Base-by-base conservation (phyloP, 2,113 vertebrate genomes). In the Amphiprion ocellaris region DNA sequence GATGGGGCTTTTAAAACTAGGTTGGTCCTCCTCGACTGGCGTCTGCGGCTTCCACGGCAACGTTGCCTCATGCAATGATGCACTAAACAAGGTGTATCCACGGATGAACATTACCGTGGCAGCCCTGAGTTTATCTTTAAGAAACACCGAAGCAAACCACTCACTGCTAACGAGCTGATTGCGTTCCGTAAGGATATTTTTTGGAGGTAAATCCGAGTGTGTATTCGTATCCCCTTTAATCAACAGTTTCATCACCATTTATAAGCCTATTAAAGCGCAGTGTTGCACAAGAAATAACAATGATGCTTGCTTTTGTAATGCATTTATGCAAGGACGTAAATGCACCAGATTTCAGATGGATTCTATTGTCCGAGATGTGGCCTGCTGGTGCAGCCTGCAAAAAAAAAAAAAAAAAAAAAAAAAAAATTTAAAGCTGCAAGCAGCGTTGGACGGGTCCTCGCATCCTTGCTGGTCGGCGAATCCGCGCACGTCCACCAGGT, bases 31-130 rank as follows among this genome's bases (percentile, higher is more conserved):
- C 30, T 64, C 24, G 66, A 60, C 73, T 78, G 84, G 95, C 93
- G 90, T 95, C 91, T 89, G 89, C 87, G 90, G 92, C 89, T 95
- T 92, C 91, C 94, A 93, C 83, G 89, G 93, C 93, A 95, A 94
- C 92, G 86, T 92, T 63, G 61, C 84, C 66, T 81, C 74, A 30
- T 46, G 60, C 64, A 23, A 37, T 28, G 74, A 81, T 75, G 79
- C 66, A 23, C 77, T 37, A 21, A 41, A 8, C 39, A 3, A 39
- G 15, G 41, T 67, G 49, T 16, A 59, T n/a, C 15, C 14, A 41
- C 2, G 21, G 12, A 44, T 44, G 41, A 15, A 44, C 4, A 15
- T 15, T 4, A 4, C 2, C 41, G 41, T 15, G 41, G 15, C 39
- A 41, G 39, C 39, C 10, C 12, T 2, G 11, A 12, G 3, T 44